Base-by-base conservation (phyloP, 2,888 invertebrate genomes). In the Ornithoptera priamus region DNA sequence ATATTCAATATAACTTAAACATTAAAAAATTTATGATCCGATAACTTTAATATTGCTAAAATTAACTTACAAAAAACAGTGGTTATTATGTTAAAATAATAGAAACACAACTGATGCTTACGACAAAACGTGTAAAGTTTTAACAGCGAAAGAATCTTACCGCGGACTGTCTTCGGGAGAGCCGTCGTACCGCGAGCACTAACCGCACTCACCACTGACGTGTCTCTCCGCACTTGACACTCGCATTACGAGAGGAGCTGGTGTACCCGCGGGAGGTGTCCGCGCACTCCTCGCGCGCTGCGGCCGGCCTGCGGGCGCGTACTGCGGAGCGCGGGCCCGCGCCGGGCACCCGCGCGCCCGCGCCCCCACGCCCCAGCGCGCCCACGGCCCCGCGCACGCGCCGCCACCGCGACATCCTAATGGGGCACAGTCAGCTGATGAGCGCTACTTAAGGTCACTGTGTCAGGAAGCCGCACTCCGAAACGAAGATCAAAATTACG, bases 241-340 rank as follows among this genome's bases (percentile, higher is more conserved):
- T 42, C 60, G 22, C 4, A 63, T 30, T 15, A 22, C 68, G 58
- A 24, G 62, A 20, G 17, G 24, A 12, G 8, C 30, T 15, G 2
- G 30, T 3, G 10, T 15, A 17, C 20, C 62, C 30, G 22, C 20
- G 20, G 42, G 8, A 20, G 22, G 57, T 4, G 15, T 15, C 2
- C 15, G 8, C 85, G 80, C 75, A 80, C 78, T 73, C 80, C 79
- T 80, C 76, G 71, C 20, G 30, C 30, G 30, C 30, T 30, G 30
- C 30, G 30, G 30, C 8, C 70, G 75, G 72, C 72, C 72, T 71
- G 72, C 72, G 69, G 70, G 75, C 79, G 77, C 82, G 81, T 87
- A 90, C 90, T 90, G 89, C 89, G 83, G 85, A 81, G 65, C 62
- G n/a, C 72, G 77, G 90, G 91, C 91, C 83, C 80, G 90, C 90